Evolutionary conservation across 2,113 vertebrate species (phyloP).

Genomic region (Zosterops pallidus): DNA sequence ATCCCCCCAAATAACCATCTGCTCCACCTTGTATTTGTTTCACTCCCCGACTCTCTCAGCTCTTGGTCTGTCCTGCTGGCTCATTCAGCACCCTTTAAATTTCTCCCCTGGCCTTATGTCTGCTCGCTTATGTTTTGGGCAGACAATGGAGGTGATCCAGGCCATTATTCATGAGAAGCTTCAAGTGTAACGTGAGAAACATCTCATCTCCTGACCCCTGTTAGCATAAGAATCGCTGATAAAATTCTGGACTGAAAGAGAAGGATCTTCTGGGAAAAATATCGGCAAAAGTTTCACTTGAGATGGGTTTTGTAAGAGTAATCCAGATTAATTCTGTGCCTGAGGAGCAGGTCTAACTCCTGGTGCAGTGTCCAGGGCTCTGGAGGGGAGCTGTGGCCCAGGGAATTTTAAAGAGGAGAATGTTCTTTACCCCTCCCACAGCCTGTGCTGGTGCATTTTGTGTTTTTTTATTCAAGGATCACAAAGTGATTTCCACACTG

Average conservation of each 20-base stretch:
- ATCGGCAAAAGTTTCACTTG: slow-evolving; percentile 58
- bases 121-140: slow-evolving; percentile 76
- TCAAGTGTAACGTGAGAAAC: slow-evolving; percentile 92
- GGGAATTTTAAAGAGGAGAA: background rate
- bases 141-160: slow-evolving; percentile 85
- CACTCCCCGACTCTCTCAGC: slow-evolving; percentile 36
- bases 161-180: slow-evolving; percentile 80
- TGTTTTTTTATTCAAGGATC: background rate
- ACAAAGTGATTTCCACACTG: background rate
- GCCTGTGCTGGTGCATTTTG: background rate
- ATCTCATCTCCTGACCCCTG: slow-evolving; percentile 91
- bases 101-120: slow-evolving; percentile 82
- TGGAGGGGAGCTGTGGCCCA: background rate
- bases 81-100: slow-evolving; percentile 82
- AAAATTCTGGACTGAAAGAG: slow-evolving; percentile 80
- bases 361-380: background rate
- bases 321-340: slow-evolving; percentile 16
- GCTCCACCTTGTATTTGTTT: slow-evolving; percentile 64
- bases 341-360: background rate
- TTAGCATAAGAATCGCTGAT: slow-evolving; percentile 90
- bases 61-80: slow-evolving; percentile 71
- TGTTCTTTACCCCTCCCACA: background rate
- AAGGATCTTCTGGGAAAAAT: slow-evolving; percentile 72
- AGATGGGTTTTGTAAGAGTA: slow-evolving; percentile 36
- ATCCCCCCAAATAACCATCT: slow-evolving; percentile 58